Evolutionary conservation across 2,797 vertebrate genomes (phyloP).

Genomic region (Sparus aurata): DNA sequence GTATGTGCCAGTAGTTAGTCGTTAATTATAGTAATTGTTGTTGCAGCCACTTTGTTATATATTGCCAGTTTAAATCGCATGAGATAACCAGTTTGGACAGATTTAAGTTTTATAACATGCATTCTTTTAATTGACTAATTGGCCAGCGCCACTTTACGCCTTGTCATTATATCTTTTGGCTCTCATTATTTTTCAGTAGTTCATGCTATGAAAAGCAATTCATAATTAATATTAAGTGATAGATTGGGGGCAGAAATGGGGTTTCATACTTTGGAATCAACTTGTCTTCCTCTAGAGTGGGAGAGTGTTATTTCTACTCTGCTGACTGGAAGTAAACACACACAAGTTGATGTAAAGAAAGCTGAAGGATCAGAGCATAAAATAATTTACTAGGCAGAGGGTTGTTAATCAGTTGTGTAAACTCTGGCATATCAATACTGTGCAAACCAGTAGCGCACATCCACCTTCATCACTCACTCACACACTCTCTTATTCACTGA

Average conservation of each 20-base stretch:
- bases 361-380: not conserved
- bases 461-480: conserved; percentile 5
- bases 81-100: not conserved
- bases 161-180: not conserved
- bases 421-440: conserved; percentile 3
- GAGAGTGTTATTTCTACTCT: not conserved
- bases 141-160: not conserved
- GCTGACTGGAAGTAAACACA: not conserved
- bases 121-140: not conserved
- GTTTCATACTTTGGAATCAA: not conserved
- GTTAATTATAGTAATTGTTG: too few species aligned
- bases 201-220: conserved; percentile 1
- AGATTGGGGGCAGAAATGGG: not conserved
- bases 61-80: not conserved
- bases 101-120: not conserved
- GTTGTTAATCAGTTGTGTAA: conserved; percentile 20
- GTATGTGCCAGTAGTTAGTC: too few species aligned
- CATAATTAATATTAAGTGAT: not conserved
- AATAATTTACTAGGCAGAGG: not conserved
- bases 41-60: too few species aligned
- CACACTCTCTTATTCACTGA: not conserved
- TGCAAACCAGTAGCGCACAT: not conserved
- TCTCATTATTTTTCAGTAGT: not conserved
- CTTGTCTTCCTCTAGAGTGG: not conserved
- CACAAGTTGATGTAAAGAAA: not conserved